A percentile compares a stretch with the other conserved stretches of the same genome.
Conservation (phyloP, 2,113 vertebrate genomes). For the Psophia crepitans region DNA sequence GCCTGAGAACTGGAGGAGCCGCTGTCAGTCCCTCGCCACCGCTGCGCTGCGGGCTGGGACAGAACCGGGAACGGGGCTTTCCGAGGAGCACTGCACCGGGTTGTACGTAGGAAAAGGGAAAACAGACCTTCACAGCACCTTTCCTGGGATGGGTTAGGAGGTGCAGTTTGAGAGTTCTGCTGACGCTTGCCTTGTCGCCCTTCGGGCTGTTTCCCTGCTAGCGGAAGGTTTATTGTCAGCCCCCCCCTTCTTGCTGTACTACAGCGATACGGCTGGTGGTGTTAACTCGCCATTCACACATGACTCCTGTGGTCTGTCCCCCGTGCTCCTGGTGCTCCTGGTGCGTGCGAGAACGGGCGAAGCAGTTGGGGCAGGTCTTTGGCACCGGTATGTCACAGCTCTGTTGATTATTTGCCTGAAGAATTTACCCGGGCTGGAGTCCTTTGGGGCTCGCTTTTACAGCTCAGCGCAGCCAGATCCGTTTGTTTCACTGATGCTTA, state of each 20-base stretch:
- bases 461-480: neutral
- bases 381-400: fast-evolving
- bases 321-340: neutral
- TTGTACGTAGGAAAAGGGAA: neutral
- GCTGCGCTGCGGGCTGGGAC: fast-evolving
- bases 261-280: fast-evolving
- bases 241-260: neutral
- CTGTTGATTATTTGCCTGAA: neutral
- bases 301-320: neutral
- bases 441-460: neutral
- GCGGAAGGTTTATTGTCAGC: too few relatives aligned
- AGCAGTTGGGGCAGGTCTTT: neutral
- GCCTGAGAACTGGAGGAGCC: neutral
- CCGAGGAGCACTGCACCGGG: neutral
- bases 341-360: neutral
- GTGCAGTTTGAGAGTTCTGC: neutral
- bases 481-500: neutral
- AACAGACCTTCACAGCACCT: too few relatives aligned
- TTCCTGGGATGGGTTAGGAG: neutral
- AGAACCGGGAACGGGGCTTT: neutral
- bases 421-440: neutral
- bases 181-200: neutral
- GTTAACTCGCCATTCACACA: fast-evolving
- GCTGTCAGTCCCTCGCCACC: neutral
- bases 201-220: too few relatives aligned